These are phyloP conservation scores for Dinocampus coccinellae DNA, from an alignment of 2,888 invertebrate species.

Conservation along the genomic window DNA sequence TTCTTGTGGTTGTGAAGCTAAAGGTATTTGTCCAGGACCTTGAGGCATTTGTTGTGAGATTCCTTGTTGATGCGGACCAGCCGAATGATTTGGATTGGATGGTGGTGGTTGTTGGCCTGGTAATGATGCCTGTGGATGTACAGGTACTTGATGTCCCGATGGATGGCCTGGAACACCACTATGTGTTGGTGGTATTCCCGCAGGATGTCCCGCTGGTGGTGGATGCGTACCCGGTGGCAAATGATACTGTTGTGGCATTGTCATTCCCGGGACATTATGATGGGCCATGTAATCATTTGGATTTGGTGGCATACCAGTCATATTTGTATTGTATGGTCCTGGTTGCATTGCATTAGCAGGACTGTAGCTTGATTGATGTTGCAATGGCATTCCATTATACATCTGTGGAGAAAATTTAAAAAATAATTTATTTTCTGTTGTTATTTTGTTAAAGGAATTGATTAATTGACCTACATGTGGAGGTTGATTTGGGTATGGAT, in stretches of 20 bases:
- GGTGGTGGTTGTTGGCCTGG: constrained; percentile 43
- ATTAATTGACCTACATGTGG: constrained; percentile 45
- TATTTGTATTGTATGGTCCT: constrained; percentile 55
- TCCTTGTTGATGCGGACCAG: constrained; percentile 32
- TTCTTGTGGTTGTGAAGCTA: constrained; percentile 52
- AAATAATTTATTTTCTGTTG: neutral
- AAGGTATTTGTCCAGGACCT: constrained; percentile 43
- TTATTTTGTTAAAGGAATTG: neutral
- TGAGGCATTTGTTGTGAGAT: constrained; percentile 39
- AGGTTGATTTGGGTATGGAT: constrained; percentile 61
- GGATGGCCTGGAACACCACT: constrained; percentile 39
- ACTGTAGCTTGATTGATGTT: constrained; percentile 55
- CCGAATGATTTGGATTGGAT: constrained; percentile 27
- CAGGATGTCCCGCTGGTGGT: constrained; percentile 44
- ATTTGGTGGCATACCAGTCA: constrained; percentile 50
- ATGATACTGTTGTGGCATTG: constrained; percentile 61
- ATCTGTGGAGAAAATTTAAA: constrained; percentile 51
- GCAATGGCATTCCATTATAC: constrained; percentile 61
- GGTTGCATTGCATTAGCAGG: constrained; percentile 49
- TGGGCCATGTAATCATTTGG: constrained; percentile 59
- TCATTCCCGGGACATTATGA: constrained; percentile 56
- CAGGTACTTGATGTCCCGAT: constrained; percentile 6
- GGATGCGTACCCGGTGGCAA: constrained; percentile 57
- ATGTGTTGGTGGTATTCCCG: constrained; percentile 34
- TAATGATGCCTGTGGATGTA: constrained; percentile 26